Percentiles rank a stretch among this genome's conserved stretches.
Conservation (phyloP, 2,888 invertebrate genomes). For the Lucinisca nassula region DNA sequence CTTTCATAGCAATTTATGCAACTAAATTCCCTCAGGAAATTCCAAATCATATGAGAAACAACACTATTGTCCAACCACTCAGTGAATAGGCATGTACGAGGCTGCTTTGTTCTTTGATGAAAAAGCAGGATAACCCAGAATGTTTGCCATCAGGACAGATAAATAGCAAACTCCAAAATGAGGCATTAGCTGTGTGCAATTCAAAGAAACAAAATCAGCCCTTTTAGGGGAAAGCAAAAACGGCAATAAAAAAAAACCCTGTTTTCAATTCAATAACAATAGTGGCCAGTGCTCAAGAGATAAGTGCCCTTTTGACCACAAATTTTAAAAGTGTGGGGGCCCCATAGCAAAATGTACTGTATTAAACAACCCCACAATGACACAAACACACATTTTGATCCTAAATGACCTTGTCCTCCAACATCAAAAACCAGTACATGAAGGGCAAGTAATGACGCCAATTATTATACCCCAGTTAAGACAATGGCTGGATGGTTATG, state of each 20-base stretch:
- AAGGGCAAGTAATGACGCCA: constrained; percentile 24
- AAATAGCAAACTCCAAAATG: not conserved
- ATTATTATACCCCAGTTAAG: not conserved
- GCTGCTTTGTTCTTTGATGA: constrained; percentile 1
- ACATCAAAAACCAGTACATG: not conserved
- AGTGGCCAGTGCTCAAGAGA: not conserved
- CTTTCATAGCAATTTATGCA: not conserved
- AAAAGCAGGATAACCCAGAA: not conserved
- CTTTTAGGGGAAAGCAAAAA: not conserved
- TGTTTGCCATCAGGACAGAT: not conserved
- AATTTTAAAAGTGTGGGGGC: not conserved
- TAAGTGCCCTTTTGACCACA: constrained; percentile 12
- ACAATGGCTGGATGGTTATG: constrained; percentile 30
- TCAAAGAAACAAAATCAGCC: not conserved
- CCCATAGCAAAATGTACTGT: not conserved
- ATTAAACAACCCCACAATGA: not conserved
- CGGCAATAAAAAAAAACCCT: not conserved
- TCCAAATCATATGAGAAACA: not conserved
- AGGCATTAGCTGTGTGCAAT: constrained; percentile 10
- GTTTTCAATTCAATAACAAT: constrained; percentile 18
- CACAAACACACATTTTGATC: not conserved
- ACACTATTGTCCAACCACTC: not conserved
- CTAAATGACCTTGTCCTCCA: not conserved
- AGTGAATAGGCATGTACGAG: not conserved
- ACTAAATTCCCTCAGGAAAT: not conserved